phyloP scores from a whole-genome alignment of 1,140 invertebrate species.

The Steinernema feltiae region DNA sequence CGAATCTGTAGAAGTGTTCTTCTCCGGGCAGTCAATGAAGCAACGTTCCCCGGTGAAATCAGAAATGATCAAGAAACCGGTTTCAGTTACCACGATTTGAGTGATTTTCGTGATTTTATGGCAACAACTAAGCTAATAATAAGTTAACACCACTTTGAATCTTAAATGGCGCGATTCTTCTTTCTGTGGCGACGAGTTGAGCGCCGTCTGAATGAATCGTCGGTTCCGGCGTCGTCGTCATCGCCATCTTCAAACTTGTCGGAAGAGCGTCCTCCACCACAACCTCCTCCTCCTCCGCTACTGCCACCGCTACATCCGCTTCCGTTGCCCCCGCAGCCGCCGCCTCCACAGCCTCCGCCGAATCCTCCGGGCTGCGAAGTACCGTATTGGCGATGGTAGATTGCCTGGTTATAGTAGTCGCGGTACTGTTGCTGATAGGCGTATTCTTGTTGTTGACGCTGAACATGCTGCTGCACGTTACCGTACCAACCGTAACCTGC shows the following conservation, averaged over 20 bases:
- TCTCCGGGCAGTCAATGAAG: neutral
- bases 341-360: conserved; percentile 10
- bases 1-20: conserved; percentile 4
- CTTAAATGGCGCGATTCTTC: conserved; percentile 19
- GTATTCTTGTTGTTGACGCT: conserved; percentile 15
- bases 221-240: conserved; percentile 20
- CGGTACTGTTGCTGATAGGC: conserved; percentile 10
- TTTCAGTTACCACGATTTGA: neutral
- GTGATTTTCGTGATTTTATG: conserved; percentile 25
- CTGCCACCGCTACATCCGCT: conserved; percentile 5
- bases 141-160: neutral
- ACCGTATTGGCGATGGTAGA: neutral
- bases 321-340: conserved; percentile 11
- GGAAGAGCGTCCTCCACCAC: conserved; percentile 19
- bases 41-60: neutral
- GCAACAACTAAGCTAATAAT: conserved; percentile 25
- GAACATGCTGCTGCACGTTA: conserved; percentile 13
- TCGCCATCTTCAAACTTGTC: conserved; percentile 20
- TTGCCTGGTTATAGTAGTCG: neutral
- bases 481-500: conserved; percentile 24
- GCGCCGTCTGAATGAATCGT: conserved; percentile 13
- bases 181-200: conserved; percentile 24
- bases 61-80: neutral
- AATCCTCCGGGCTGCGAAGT: conserved; percentile 4
- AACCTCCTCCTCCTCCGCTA: conserved; percentile 15